Evolutionary conservation across 1,140 invertebrate species (phyloP), one percentile per base, ranked within the genome.

Genomic region (Bombus difficillimus): DNA sequence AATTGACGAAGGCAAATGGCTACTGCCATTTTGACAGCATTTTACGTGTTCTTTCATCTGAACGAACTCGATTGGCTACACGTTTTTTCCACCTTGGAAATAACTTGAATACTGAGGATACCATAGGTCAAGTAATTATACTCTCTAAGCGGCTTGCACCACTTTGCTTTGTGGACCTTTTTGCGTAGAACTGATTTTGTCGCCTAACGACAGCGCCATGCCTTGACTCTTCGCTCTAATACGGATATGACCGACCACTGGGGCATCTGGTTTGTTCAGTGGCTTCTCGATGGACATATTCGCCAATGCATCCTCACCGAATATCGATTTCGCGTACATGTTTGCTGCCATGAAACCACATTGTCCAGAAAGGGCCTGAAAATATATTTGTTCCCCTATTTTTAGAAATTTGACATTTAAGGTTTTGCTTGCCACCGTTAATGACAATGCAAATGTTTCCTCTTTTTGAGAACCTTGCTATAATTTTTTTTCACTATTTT

Each of bases 261-360:
- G 97, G 37, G 98, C 97, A 90, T 98, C 97, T 10, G 97, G 97
- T 93, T 98, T 97, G 92, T 98, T 97, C 57, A 98, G 96, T 25
- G 98, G 98, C 92, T 99, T 99, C 95, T 99, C 99, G 91, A 99
- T 98, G 92, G 98, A 99, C 88, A 99, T 96, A 96, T 99, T 99
- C 73, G 99, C 99, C 83, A 99, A 95, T 5, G 99, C 99, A 95
- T 99, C 99, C 96, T 99, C 99, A 6, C 99, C 99, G 95, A 99
- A 99, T 93, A 99, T 99, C 5, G 99, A 99, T 92, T 98, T 97
- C 62, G 99, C 99, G 96, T 99, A 99, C 96, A 99, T 97, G 93
- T 99, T 99, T 59, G 99, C 99, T 62, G 99, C 99, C 98, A 99
- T 98, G 95, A 99, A 99, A 28, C 99, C 99, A 95, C 99, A 99